Base-by-base conservation (phyloP, 2,888 invertebrate genomes). In the Copidosoma aretas region DNA sequence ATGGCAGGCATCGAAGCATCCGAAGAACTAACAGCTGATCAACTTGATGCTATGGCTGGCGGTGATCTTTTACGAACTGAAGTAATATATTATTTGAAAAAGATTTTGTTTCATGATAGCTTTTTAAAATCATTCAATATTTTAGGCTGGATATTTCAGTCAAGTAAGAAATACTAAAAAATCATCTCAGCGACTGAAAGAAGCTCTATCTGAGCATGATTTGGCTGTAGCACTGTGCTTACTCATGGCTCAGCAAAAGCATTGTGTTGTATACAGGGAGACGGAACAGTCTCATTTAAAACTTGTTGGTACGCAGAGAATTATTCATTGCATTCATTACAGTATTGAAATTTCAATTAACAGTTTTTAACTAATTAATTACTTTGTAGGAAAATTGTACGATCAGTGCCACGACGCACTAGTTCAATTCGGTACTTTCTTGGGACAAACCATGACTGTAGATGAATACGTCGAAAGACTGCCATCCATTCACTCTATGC, bases 1-100 rank as follows among this genome's bases (percentile, higher is more conserved):
- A 99, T 99, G 98, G 95, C 97, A 0, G 99, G 99, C 1, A 95
- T 99, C 65, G 99, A 99, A 85, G 93, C 97, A 0, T 93, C 93
- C 0, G 97, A 97, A 82, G 97, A 97, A 85, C 92, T 98, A 88
- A 99, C 98, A 0, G 88, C 92, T 24, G 98, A 98, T 79, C 98
- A 99, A 81, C 85, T 99, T 64, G 95, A 96, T 80, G 98, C 98
- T 0, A 93, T 98, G 91, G 92, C 94, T 64, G 99, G 99, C 12
- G 99, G 99, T 0, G 98, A 99, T 85, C 85, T 97, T 60, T 87
- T 99, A 3, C 91, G 95, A 80, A 93, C 94, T 77, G 98, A 99
- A 89, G 96, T 95, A 85, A 81, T 62, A 21, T 60, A 49, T 10
- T 49, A n/a, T 21, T 22, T 59, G 49, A 49, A n/a, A 60, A 67